Conservation (phyloP, 2,888 invertebrate species). For the Epistrophe eligans region DNA sequence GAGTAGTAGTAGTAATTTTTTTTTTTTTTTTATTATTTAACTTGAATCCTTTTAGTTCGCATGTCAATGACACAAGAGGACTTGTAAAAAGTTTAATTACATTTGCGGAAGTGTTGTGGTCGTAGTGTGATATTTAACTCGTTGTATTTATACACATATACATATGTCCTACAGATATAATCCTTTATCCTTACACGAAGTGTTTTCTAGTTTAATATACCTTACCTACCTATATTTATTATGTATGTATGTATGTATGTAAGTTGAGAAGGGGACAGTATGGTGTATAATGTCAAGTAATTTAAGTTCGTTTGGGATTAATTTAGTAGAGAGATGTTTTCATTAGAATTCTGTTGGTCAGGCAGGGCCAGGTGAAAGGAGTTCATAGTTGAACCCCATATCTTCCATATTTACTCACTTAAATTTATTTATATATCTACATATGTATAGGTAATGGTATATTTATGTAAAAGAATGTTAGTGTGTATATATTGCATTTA, state of each 20-base stretch:
- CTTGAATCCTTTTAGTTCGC: conserved; percentile 63
- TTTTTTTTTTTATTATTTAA: conserved; percentile 9
- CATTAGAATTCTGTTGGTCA: conserved; percentile 72
- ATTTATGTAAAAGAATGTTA: neutral
- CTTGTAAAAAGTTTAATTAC: conserved; percentile 75
- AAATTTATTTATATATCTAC: neutral
- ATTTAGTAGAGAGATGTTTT: conserved; percentile 75
- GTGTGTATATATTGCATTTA: conserved; percentile 19
- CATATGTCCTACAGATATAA: neutral
- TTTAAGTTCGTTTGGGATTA: conserved; percentile 76
- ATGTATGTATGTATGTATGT: neutral
- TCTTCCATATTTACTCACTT: neutral
- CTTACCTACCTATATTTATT: neutral
- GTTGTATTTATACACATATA: conserved; percentile 5
- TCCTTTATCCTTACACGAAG: neutral
- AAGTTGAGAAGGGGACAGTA: conserved; percentile 5
- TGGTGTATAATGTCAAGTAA: conserved; percentile 66
- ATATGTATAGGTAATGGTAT: neutral
- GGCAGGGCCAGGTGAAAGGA: conserved; percentile 71
- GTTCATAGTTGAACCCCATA: neutral
- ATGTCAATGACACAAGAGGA: conserved; percentile 75
- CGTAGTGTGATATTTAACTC: conserved; percentile 71
- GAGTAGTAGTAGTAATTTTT: conserved; percentile 1
- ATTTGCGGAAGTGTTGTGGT: conserved; percentile 73
- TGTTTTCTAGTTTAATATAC: neutral